Evolutionary conservation across 2,113 vertebrate genomes (phyloP), one percentile per base, ranked within the genome.

Genomic region (Phycodurus eques): DNA sequence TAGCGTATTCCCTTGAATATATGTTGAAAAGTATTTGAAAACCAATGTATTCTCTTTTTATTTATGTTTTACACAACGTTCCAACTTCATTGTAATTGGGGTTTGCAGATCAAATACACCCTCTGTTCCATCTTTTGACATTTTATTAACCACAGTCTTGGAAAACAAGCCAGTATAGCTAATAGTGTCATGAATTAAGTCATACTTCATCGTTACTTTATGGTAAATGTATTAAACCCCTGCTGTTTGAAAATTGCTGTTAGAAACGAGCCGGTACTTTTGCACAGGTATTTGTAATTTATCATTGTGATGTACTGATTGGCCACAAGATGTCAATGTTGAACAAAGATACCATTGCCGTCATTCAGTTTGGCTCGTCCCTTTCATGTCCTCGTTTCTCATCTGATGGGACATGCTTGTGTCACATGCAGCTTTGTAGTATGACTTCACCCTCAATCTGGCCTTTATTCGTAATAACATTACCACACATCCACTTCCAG

Each of bases 261-360:
- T 19, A 51, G 15, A 51, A 15, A 51, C 6, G 49, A 12, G 1
- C 13, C 13, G 3, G 3, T 19, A 19, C 44, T 46, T 46, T 22
- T n/a, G 20, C 2, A n/a, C 20, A 9, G 8, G 53, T 54, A 13
- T 13, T 46, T 46, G 12, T 46, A 46, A 39, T 3, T 54, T n/a
- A 10, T n/a, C n/a, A n/a, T 10, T 22, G 53, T 56, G 53, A 56
- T 56, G 67, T 42, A 54, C 8, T 63, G 0, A 42, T 8, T 63
- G 59, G n/a, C 74, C 89, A 84, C 84, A 79, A 80, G 88, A 83
- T 85, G 89, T 85, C 90, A 85, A 77, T 83, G 77, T 86, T 76
- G 20, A 27, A 87, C 77, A 84, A 46, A 66, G 72, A 14, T 72
- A 27, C 5, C 2, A 4, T 64, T 47, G 5, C n/a, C 15, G 13